Conservation (phyloP, 2,888 invertebrate species). For the Polydrusus tereticollis region DNA sequence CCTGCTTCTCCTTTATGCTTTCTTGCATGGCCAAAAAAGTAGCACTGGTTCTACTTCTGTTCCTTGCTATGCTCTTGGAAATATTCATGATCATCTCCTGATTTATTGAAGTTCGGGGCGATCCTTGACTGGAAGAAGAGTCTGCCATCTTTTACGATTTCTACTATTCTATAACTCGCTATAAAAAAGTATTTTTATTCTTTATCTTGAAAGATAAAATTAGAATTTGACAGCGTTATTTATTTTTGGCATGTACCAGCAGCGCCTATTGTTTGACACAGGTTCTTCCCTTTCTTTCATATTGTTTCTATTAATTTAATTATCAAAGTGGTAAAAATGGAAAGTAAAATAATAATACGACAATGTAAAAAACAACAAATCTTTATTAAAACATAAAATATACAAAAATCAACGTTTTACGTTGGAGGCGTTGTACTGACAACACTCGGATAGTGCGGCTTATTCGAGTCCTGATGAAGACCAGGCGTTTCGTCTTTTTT, state of each 20-base stretch:
- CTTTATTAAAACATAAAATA: conserved; percentile 8
- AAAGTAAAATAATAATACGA: not conserved
- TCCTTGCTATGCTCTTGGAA: conserved; percentile 26
- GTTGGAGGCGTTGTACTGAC: not conserved
- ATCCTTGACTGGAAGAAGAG: not conserved
- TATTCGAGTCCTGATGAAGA: not conserved
- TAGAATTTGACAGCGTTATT: not conserved
- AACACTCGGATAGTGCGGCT: not conserved
- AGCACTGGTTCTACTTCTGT: conserved; percentile 48
- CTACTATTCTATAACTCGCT: not conserved
- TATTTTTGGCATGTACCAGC: conserved; percentile 4
- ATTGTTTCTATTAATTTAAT: too few species aligned
- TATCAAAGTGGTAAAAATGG: too few species aligned
- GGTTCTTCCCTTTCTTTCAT: not conserved
- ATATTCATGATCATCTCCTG: conserved; percentile 37
- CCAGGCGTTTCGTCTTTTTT: conserved; percentile 17
- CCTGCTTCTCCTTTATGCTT: conserved; percentile 57
- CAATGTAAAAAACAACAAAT: not conserved
- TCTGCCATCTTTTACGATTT: not conserved
- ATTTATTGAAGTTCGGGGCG: conserved; percentile 6
- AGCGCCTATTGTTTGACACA: not conserved
- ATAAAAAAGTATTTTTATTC: not conserved
- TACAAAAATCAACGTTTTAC: not conserved
- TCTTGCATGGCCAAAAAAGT: conserved; percentile 57
- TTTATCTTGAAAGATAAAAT: conserved; percentile 9